Evolutionary conservation across 2,888 invertebrate species (phyloP), one percentile per base, ranked within the genome.

Genomic region (Drosophila trichaetosa): DNA sequence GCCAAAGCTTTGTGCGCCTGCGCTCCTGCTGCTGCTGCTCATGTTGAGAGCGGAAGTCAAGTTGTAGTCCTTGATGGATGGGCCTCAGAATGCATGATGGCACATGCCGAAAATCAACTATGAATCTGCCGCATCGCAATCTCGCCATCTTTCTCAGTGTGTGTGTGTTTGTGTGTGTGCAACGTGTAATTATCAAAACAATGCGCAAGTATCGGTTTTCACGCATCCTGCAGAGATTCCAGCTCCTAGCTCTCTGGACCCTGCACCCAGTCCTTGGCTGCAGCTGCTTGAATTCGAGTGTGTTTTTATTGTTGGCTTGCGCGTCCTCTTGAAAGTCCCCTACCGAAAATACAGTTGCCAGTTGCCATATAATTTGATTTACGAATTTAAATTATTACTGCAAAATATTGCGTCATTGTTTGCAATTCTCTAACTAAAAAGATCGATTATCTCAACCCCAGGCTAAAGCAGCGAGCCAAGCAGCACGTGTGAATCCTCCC

Each of bases 181-280:
- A 79, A 69, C 74, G 49, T 85, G 76, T 87, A 82, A 87, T 86
- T 88, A 88, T 81, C 62, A 64, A 60, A 69, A 80, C 76, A 82
- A 90, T 63, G 69, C 54, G 56, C 70, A 63, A 85, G 85, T 83
- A 88, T 88, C 88, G 78, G 76, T 83, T 88, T 88, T 87, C 88
- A 90, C 70, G 78, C 87, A 89, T 84, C 84, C 84, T 84, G 84
- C 74, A 56, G 78, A 59, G 63, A 56, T 29, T 38, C 13, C 54
- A 54, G 56, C 56, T 56, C 38, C 38, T 38, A 38, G 56, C 29
- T 38, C 38, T n/a, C 29, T 42, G 51, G 33, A 40, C 31, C 36
- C 1, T 1, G 58, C 13, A 46, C 61, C 56, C 48, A 54, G 58
- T 52, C 18, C 18, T 52, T 36, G 10, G 18, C 34, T 54, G 61